phyloP scores from a whole-genome alignment of 2,888 invertebrate genomes.

The Polietes domitor region DNA sequence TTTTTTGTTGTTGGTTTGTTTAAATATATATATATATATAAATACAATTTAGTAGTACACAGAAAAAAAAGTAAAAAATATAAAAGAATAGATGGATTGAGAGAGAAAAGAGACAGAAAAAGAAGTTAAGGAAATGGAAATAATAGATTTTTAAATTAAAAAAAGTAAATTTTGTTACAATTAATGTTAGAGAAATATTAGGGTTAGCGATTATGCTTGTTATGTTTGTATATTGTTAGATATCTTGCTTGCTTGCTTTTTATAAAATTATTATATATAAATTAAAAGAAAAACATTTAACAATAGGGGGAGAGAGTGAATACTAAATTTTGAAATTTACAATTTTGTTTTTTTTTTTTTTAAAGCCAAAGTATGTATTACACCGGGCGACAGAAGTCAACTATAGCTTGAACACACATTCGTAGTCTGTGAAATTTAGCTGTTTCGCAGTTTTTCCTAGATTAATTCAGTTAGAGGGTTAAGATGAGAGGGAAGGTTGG shows the following conservation, averaged over 20 bases:
- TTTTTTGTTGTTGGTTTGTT: too few species aligned
- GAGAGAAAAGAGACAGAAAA: not conserved
- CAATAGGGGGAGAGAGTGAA: not conserved
- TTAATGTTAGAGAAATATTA: not conserved
- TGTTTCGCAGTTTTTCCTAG: too few species aligned
- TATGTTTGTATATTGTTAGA: conserved; percentile 4
- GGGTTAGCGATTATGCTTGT: not conserved
- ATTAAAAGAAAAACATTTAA: conserved; percentile 1
- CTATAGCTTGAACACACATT: too few species aligned
- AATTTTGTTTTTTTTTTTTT: not conserved
- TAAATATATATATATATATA: conserved; percentile 23
- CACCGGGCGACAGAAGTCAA: too few species aligned
- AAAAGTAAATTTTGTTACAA: conserved; percentile 6
- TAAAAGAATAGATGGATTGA: not conserved
- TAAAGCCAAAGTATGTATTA: not conserved
- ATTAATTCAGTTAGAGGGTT: too few species aligned
- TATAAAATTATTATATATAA: not conserved
- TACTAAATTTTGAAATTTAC: not conserved
- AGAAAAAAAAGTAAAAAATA: not conserved
- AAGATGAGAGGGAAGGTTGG: too few species aligned
- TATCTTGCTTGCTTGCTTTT: not conserved
- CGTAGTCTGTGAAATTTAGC: too few species aligned
- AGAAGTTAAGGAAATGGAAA: too few species aligned
- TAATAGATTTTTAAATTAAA: not conserved
- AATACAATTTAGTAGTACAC: conserved; percentile 1